These are phyloP conservation scores for Melanocharis versteri DNA, from an alignment of 2,113 vertebrate species.

Conservation along the genomic window DNA sequence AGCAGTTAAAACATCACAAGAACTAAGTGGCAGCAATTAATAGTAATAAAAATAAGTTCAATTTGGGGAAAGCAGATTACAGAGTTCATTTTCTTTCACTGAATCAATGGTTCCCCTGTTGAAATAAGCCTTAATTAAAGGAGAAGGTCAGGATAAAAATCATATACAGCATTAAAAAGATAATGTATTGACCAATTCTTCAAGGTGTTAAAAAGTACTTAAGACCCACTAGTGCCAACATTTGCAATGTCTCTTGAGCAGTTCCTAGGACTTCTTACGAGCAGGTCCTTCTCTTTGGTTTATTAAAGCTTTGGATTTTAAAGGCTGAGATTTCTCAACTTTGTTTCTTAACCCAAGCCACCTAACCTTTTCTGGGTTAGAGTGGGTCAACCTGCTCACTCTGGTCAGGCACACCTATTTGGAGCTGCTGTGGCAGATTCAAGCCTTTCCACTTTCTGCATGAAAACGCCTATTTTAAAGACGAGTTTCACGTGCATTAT, in stretches of 20 bases:
- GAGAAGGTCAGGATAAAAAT: conserved; percentile 67
- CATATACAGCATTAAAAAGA: conserved; percentile 53
- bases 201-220: conserved; percentile 59
- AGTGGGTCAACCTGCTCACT: background rate
- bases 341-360: background rate
- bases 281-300: background rate
- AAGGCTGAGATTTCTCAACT: background rate
- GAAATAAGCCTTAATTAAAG: conserved; percentile 65
- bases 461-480: background rate
- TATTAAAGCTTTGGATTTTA: background rate
- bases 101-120: conserved; percentile 58
- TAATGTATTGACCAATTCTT: conserved; percentile 54
- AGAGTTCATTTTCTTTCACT: conserved; percentile 64
- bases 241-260: background rate
- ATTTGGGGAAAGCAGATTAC: conserved; percentile 67
- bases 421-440: background rate
- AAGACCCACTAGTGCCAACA: conserved; percentile 4
- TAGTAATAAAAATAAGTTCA: conserved; percentile 69
- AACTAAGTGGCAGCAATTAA: conserved; percentile 66
- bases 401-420: background rate
- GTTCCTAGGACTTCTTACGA: background rate
- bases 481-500: background rate
- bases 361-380: background rate
- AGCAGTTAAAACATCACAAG: conserved; percentile 68
- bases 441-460: background rate